Base-by-base conservation (phyloP, 1,140 invertebrate species). In the Anastrepha obliqua region DNA sequence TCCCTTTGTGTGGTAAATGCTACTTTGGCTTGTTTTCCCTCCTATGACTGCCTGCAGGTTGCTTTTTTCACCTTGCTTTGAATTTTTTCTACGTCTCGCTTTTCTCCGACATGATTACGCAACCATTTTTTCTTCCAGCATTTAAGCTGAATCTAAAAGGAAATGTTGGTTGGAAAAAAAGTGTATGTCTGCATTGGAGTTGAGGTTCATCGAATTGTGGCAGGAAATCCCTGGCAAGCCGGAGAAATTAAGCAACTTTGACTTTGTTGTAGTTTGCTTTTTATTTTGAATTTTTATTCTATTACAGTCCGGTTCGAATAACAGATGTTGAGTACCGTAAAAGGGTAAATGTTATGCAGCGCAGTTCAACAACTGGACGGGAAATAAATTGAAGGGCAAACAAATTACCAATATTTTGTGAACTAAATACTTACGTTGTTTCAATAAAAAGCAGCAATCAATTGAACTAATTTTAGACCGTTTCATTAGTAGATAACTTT, bases 221-320 rank as follows among this genome's bases (percentile, higher is more conserved):
- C 74, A 81, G 74, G 74, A 81, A 81, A 81, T 81, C 74, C 74
- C 74, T 81, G 74, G 74, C 44, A 81, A 81, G 74, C 74, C 74
- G 47, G 47, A 2, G 74, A 20, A 55, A 81, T 81, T 7, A 81
- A 29, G 17, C 8, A 81, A 55, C 74, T n/a, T 81, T 55, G 2
- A 3, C n/a, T 74, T 17, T 64, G 44, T 51, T 47, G 44, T 74
- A 8, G 44, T 74, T 17, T n/a, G 17, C 29, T 29, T 29, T 39
- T 74, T n/a, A 39, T 11, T n/a, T 17, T 47, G 51, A 2, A 11
- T 55, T 55, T 55, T n/a, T 67, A 29, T 67, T 13, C 64, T 11
- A 39, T 47, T 39, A 20, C 3, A 42, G 64, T 11, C 39, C 7
- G 9, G 29, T 20, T 67, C 44, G 42, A 4, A 29, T 29, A 74